Evolutionary conservation across 2,113 vertebrate species (phyloP), one percentile per base, ranked within the genome.

Genomic region (Glaucomys volans): DNA sequence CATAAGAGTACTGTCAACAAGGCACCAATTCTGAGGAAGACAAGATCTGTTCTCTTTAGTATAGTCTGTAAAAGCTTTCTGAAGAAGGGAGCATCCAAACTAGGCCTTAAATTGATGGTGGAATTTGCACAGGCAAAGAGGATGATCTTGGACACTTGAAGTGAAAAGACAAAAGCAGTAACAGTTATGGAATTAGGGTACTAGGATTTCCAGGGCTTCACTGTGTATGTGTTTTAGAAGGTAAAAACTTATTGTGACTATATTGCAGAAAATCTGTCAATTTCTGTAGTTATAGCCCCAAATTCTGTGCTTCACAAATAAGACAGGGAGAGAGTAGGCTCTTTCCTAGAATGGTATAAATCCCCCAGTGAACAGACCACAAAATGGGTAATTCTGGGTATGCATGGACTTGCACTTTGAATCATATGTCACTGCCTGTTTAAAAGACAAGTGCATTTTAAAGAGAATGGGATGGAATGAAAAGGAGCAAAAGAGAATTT

Each of bases 361-460:
- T 80, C 35, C 47, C 35, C 57, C 76, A 64, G 35, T 77, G 37
- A 95, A 44, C 40, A 18, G 5, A n/a, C 44, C 71, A 94, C 52
- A 62, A 74, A 83, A 92, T 32, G 50, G n/a, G 44, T 85, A 91
- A 64, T 94, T 88, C 37, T 76, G 50, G 26, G 10, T 44, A 50
- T 64, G 37, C 35, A 54, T 75, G 17, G 35, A 44, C 87, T 96
- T 97, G 90, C 22, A 47, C 59, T 90, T 92, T 88, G 80, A 94
- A 92, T 82, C 81, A 84, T 44, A 37, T 94, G 64, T 52, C 87
- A 92, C 12, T 64, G 40, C 14, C 76, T 94, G 28, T 96, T 92
- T 94, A 93, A 94, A 26, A 96, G 86, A 85, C 66, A 94, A 66
- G 64, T 96, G 37, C 66, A 95, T 94, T 93, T 91, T 86, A 95